Evolutionary conservation across 2,888 invertebrate genomes (phyloP), one percentile per base, ranked within the genome.

Genomic region (Crepidodera aurea): DNA sequence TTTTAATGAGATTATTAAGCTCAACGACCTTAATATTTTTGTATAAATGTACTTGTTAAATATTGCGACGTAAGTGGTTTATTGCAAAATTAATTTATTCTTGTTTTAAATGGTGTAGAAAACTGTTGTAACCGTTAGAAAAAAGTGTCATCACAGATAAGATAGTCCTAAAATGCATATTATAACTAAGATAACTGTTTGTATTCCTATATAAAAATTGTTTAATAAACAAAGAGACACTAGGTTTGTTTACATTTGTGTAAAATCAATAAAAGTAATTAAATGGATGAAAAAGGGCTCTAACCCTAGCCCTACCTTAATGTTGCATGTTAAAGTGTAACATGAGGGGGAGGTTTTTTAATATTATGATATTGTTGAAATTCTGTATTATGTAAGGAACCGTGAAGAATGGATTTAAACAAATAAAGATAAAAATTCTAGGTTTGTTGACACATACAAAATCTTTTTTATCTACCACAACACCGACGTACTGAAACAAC

Each of bases 261-360:
- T 32, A 42, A n/a, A 53, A 62, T 57, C 53, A 25, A 62, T 62
- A 64, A 58, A 57, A 56, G 53, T 62, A 54, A 64, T 66, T 57
- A 58, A 51, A 27, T 39, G 29, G 54, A 50, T 32, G 29, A 4
- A 44, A 44, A 59, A 55, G 63, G 59, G 57, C 64, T 46, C 27
- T 54, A 50, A 59, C 55, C 60, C 59, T 19, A 62, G 61, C 65
- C 67, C 61, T 67, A 65, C 67, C 67, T 65, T 60, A 37, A 64
- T 46, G n/a, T 67, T 60, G 67, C 67, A 65, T 67, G 67, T 61
- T 54, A n/a, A 22, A 46, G 22, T 46, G 22, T 37, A 15, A 37
- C 48, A 37, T 10, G 48, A 22, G 27, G 44, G 57, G 25, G 12
- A 39, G 29, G 19, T 7, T 39, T 46, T 25, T 27, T 0, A 7